These are phyloP conservation scores for Apamea epomidion DNA, from an alignment of 2,888 invertebrate species.

Conservation along the genomic window DNA sequence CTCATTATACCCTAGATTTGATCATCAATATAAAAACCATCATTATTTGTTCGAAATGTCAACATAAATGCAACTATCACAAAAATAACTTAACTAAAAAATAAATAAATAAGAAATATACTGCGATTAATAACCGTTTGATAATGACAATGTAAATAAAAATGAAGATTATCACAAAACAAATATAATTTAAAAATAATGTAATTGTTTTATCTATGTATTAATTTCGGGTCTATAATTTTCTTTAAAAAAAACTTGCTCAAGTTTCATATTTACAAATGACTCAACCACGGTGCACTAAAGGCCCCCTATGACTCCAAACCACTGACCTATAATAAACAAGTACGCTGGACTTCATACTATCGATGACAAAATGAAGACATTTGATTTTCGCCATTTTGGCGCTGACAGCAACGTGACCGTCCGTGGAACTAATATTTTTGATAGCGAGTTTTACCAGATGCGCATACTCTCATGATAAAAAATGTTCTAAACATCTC, in stretches of 20 bases:
- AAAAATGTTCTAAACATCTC: too few species aligned
- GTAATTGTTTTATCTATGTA: neutral
- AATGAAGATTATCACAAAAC: neutral
- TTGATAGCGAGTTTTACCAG: too few species aligned
- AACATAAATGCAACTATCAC: slow-evolving; percentile 13
- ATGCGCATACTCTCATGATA: too few species aligned
- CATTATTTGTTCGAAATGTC: neutral
- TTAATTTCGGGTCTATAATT: neutral
- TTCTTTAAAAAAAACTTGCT: neutral
- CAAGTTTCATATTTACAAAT: neutral
- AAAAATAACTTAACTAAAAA: neutral
- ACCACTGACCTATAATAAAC: too few species aligned
- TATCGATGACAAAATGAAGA: too few species aligned
- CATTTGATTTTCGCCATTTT: too few species aligned
- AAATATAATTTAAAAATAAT: neutral
- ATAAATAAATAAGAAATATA: neutral
- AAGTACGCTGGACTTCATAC: too few species aligned
- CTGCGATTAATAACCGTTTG: neutral
- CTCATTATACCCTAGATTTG: too few species aligned
- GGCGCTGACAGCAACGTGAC: too few species aligned
- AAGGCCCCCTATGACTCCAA: neutral
- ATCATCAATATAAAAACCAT: neutral
- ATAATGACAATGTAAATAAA: neutral
- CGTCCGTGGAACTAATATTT: too few species aligned
- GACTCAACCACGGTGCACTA: neutral